Evolutionary conservation across 2,888 invertebrate genomes (phyloP), one percentile per base, ranked within the genome.

Genomic region (Dynastes grantii): DNA sequence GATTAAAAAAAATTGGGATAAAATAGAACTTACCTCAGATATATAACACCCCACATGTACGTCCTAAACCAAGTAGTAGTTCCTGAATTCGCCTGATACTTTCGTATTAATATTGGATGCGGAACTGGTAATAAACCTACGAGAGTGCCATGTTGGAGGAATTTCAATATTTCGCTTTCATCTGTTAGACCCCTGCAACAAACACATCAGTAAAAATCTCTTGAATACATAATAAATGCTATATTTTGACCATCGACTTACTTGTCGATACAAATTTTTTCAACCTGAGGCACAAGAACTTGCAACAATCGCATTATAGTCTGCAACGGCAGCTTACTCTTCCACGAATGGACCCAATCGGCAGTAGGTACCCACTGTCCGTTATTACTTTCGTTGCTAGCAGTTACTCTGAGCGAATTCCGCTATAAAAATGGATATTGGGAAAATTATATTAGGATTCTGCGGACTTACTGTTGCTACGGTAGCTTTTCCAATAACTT

Each of bases 211-310:
- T 8, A n/a, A 63, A 6, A 27, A 22, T 37, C 0, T 6, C 61
- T 22, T 22, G 4, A 27, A 0, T 29, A 8, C 58, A 22, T 22
- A 22, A 2, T 22, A 65, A 65, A 6, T 45, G 11, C 11, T 32
- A n/a, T 2, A 6, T 32, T 37, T 40, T 16, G 16, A 65, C 37
- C 2, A 5, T 5, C 2, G 71, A 79, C 81, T 70, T 87, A 97
- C 97, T 98, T 98, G 89, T 98, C 99, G 86, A 99, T 99, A 90
- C 99, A 99, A 85, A 99, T 99, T 91, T 99, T 99, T 90, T 99
- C 99, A 29, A 99, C 99, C 90, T 99, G 99, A 76, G 99, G 99
- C 82, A 99, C 99, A 4, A 99, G 91, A 45, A 99, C 99, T 90
- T 99, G 99, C 83, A 99, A 90, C 86, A 99, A 92, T 83, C 99